phyloP scores from a whole-genome alignment of 2,888 invertebrate species.

The Agapetus fuscipes region DNA sequence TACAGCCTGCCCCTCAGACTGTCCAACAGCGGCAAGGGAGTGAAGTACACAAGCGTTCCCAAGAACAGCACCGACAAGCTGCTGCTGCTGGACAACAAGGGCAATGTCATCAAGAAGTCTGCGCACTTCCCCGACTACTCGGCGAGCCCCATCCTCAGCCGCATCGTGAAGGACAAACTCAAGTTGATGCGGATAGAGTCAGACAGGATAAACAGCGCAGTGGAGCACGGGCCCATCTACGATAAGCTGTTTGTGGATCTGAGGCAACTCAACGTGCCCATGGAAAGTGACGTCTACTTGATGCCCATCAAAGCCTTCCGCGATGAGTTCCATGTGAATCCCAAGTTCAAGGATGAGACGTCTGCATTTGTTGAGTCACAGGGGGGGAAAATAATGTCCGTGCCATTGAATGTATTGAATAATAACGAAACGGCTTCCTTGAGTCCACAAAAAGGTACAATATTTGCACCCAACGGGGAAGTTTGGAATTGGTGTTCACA shows the following conservation, averaged over 20 bases:
- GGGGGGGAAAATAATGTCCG: conserved; percentile 39
- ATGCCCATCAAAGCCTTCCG: conserved; percentile 47
- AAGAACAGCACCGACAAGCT: conserved; percentile 44
- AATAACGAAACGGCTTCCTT: conserved; percentile 29
- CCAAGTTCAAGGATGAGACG: conserved; percentile 46
- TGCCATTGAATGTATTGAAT: conserved; percentile 34
- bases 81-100: conserved; percentile 39
- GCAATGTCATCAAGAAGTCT: conserved; percentile 42
- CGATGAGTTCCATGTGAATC: conserved; percentile 44
- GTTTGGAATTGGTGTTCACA: conserved; percentile 40
- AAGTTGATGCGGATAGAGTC: conserved; percentile 45
- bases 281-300: conserved; percentile 43
- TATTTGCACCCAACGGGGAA: conserved; percentile 44
- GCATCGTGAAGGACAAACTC: conserved; percentile 42
- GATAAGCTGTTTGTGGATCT: conserved; percentile 47
- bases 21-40: conserved; percentile 39
- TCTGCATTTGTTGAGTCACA: conserved; percentile 43
- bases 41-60: conserved; percentile 42
- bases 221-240: conserved; percentile 50
- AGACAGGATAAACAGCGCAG: conserved; percentile 48
- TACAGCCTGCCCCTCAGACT: conserved; percentile 42
- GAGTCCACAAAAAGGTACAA: conserved; percentile 38
- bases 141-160: conserved; percentile 40
- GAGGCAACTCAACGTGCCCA: conserved; percentile 42
- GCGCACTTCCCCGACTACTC: conserved; percentile 42